Percentiles rank a stretch among this genome's conserved stretches.
These are phyloP conservation scores for Monoplex corrugatus DNA, from an alignment of 2,888 invertebrate genomes.

Conservation along the genomic window DNA sequence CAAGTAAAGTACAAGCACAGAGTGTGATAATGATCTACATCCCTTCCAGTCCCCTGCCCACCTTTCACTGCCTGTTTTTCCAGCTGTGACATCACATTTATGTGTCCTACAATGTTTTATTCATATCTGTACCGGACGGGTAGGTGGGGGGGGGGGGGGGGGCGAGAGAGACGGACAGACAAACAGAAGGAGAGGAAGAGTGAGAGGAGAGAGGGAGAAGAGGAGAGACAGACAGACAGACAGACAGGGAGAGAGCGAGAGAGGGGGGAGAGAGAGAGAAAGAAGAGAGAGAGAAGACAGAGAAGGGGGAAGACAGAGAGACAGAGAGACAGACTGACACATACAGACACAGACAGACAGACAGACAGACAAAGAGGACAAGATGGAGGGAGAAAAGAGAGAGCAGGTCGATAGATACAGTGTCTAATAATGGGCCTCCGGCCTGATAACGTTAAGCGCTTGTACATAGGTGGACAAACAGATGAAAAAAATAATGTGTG, in stretches of 20 bases:
- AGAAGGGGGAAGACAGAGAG: neutral
- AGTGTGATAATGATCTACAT: no score
- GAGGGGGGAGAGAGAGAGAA: neutral
- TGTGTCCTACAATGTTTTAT: no score
- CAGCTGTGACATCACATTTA: no score
- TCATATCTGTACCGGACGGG: neutral
- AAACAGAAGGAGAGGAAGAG: slow-evolving; percentile 1
- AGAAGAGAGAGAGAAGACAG: neutral
- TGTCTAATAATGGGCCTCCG: no score
- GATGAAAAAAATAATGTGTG: no score
- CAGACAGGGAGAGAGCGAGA: neutral
- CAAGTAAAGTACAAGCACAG: no score
- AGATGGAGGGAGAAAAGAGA: neutral
- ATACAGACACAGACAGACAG: neutral
- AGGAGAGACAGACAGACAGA: neutral
- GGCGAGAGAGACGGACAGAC: neutral
- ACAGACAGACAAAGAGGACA: neutral
- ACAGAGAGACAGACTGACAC: neutral
- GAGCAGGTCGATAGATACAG: no score
- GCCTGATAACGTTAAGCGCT: no score
- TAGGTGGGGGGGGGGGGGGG: neutral
- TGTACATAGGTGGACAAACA: no score
- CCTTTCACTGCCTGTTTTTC: no score
- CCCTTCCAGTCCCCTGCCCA: no score
- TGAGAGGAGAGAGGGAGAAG: neutral